Base-by-base conservation (phyloP, 2,888 invertebrate species). In the Euclidia mi region DNA sequence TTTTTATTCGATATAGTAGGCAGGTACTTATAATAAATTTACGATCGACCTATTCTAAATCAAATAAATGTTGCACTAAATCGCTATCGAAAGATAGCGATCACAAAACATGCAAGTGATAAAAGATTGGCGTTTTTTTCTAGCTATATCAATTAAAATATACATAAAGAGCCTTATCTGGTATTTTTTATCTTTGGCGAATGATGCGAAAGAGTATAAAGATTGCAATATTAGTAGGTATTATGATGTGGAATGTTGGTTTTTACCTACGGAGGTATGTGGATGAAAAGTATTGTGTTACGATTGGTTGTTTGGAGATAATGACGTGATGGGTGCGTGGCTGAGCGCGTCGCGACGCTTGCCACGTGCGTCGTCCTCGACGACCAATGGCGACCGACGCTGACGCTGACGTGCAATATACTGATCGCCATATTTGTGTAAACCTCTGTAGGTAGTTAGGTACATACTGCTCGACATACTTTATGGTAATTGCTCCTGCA, bases 231-330 rank as follows among this genome's bases (percentile, higher is more conserved):
- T 20, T 52, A 40, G 49, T 71, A 72, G 53, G 56, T 71, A 57
- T 40, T 51, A 50, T 56, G 48, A 41, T 51, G 40, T 49, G 50
- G 31, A 63, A 51, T 32, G 20, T 51, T 25, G 25, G 34, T 72
- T 66, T 53, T 55, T 59, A 60, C 37, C 35, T 12, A 12, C 12
- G 28, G 32, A 38, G 50, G 56, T 67, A 35, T 57, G 20, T 31
- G 42, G 35, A 32, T 57, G 71, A 68, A 46, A 67, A 67, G 53
- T 41, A 32, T 43, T 17, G 58, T 25, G 48, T 62, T 74, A 45
- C 81, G 77, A 84, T 84, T 85, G 84, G 84, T 69, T 15, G 63
- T 61, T 58, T 37, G 28, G 51, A 69, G 79, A 80, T 82, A 79
- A 77, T 78, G 56, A 74, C 53, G 59, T 47, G 66, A 58, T 69